Evolutionary conservation across 2,113 vertebrate genomes (phyloP).

Genomic region (Phainopepla nitens): DNA sequence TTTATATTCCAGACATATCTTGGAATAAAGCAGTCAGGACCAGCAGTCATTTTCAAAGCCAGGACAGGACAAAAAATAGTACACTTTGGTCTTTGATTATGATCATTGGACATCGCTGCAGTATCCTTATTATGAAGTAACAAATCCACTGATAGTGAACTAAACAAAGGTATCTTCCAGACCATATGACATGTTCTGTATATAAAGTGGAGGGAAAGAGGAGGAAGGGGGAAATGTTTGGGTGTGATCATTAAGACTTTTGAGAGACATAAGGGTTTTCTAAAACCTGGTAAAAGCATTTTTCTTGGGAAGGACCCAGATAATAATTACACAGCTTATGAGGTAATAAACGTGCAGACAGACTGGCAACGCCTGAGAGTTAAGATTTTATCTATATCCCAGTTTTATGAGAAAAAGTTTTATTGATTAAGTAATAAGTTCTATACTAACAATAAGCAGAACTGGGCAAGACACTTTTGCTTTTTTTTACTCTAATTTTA

Average conservation of each 20-base stretch:
- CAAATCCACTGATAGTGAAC: not conserved
- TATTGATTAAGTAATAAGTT: slow-evolving; percentile 1
- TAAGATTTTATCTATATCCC: not conserved
- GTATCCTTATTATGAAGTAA: not conserved
- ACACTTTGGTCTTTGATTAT: not conserved
- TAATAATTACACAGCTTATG: not conserved
- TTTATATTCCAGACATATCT: not conserved
- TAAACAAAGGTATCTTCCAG: not conserved
- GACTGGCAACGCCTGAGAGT: not conserved
- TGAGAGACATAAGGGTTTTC: not conserved
- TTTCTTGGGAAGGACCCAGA: not conserved
- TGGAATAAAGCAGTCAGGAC: not conserved
- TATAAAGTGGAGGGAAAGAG: not conserved
- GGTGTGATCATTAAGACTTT: not conserved
- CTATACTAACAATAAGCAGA: not conserved
- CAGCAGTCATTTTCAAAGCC: not conserved
- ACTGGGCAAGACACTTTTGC: not conserved
- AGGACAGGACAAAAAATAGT: not conserved
- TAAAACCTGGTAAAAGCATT: not conserved
- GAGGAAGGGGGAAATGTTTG: not conserved
- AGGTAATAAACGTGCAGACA: not conserved
- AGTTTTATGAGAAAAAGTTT: not conserved
- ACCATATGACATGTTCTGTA: not conserved
- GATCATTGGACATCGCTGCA: accelerated
- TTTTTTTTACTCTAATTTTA: not conserved